A percentile compares a stretch with the other conserved stretches of the same genome.
Evolutionary conservation across 2,113 vertebrate genomes (phyloP).

Genomic region (Bubo scandiacus): DNA sequence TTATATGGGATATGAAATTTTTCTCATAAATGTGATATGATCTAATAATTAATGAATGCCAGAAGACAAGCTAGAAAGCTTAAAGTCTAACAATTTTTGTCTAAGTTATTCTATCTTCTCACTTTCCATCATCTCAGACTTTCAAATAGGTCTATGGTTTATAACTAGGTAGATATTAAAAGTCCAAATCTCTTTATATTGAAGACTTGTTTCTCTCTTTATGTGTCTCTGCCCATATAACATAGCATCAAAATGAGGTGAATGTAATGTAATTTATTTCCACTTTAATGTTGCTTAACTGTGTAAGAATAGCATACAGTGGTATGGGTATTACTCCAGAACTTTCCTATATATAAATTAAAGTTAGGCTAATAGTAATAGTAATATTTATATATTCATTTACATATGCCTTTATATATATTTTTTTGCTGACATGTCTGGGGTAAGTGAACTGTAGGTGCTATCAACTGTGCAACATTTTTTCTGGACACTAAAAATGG

Average conservation of each 20-base stretch:
- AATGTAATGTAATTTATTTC: constrained; percentile 1
- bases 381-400: background rate
- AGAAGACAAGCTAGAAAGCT: constrained; percentile 31
- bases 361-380: background rate
- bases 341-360: background rate
- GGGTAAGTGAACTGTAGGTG: background rate
- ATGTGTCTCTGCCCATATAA: background rate
- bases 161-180: constrained; percentile 37
- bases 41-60: constrained; percentile 55
- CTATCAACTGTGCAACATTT: background rate
- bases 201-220: background rate
- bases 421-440: background rate
- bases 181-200: background rate
- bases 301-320: background rate
- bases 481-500: background rate
- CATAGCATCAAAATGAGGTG: background rate
- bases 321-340: background rate
- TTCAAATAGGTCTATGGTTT: background rate
- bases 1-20: constrained; percentile 41
- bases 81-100: constrained; percentile 19
- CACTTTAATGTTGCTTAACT: background rate
- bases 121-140: background rate
- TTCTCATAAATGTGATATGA: constrained; percentile 38
- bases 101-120: constrained; percentile 7
- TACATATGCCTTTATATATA: background rate